Conservation (phyloP, 2,113 vertebrate genomes). For the Xiphophorus couchianus region DNA sequence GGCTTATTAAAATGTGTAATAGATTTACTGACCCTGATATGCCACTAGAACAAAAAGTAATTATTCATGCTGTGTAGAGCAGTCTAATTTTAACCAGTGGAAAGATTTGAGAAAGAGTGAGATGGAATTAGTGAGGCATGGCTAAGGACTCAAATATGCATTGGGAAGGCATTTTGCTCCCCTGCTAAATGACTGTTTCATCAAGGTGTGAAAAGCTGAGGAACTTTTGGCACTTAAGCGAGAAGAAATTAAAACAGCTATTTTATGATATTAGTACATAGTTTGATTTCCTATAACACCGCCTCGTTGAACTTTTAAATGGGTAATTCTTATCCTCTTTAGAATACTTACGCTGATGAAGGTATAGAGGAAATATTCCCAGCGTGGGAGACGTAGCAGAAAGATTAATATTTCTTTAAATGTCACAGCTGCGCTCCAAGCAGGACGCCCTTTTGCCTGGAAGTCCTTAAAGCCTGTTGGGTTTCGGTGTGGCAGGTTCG, state of each 20-base stretch:
- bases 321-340: constrained; percentile 3
- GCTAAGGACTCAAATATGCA: constrained; percentile 74
- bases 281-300: constrained; percentile 52
- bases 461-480: constrained; percentile 16
- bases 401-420: constrained; percentile 38
- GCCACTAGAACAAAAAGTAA: constrained; percentile 82
- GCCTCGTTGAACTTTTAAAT: constrained; percentile 34
- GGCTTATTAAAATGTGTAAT: constrained; percentile 83
- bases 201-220: constrained; percentile 65
- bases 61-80: constrained; percentile 79
- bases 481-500: constrained; percentile 31
- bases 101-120: constrained; percentile 75
- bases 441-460: constrained; percentile 51
- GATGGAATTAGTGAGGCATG: constrained; percentile 78
- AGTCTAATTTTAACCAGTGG: constrained; percentile 80
- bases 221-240: constrained; percentile 34
- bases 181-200: constrained; percentile 74
- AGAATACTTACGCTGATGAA: constrained; percentile 10
- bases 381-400: constrained; percentile 20
- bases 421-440: constrained; percentile 42
- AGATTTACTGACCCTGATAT: constrained; percentile 84
- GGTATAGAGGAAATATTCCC: constrained; percentile 6
- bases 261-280: constrained; percentile 52
- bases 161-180: constrained; percentile 65
- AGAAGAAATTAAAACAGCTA: constrained; percentile 50